Evolutionary conservation across 2,888 invertebrate genomes (phyloP).

Genomic region (Plagiodera versicolora): DNA sequence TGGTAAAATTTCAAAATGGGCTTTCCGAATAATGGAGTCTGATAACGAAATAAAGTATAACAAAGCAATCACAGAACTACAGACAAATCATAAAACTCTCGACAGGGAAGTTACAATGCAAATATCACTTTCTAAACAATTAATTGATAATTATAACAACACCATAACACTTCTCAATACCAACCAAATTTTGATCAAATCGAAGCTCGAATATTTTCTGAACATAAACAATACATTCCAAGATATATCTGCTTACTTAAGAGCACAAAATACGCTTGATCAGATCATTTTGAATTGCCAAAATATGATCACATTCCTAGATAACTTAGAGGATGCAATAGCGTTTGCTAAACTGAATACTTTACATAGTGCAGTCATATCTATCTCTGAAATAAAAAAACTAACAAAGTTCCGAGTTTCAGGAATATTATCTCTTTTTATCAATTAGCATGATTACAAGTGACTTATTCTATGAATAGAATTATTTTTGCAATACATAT

Average conservation of each 20-base stretch:
- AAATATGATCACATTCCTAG: constrained; percentile 29
- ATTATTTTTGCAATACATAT: too few relatives aligned
- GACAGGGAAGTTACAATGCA: too few relatives aligned
- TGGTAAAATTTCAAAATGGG: neutral
- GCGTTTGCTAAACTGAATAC: constrained; percentile 31
- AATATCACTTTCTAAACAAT: too few relatives aligned
- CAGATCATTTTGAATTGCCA: too few relatives aligned
- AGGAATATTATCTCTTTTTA: constrained; percentile 2
- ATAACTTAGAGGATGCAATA: constrained; percentile 33
- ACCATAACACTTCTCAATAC: too few relatives aligned
- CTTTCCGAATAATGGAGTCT: too few relatives aligned
- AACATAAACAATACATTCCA: neutral
- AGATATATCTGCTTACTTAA: constrained; percentile 2
- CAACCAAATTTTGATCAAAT: too few relatives aligned
- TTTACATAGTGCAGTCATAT: constrained; percentile 27
- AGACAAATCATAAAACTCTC: too few relatives aligned
- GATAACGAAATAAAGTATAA: neutral
- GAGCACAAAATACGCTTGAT: constrained; percentile 16
- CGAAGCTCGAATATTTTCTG: neutral
- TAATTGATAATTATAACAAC: too few relatives aligned
- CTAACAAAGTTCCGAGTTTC: constrained; percentile 6
- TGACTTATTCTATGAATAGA: neutral
- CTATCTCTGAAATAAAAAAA: constrained; percentile 20
- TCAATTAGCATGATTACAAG: neutral
- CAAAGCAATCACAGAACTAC: neutral